A percentile compares a stretch with the other conserved stretches of the same genome.
These are phyloP conservation scores for Aphelinus certus DNA, from an alignment of 1,140 invertebrate species.

Conservation along the genomic window DNA sequence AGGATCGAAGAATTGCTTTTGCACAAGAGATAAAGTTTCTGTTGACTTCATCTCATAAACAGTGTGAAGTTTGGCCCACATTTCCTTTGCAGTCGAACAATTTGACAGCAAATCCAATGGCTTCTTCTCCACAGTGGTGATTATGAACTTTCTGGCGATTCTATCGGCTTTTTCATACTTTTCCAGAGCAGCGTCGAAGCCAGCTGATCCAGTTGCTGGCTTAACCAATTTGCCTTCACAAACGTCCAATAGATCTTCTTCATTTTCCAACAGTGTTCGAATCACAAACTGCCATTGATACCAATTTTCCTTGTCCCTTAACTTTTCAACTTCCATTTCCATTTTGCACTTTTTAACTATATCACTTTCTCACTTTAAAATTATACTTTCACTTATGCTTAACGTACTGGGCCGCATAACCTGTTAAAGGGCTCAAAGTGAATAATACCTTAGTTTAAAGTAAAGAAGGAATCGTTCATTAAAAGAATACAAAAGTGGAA, in stretches of 20 bases:
- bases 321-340: conserved; percentile 26
- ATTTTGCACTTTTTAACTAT: too few relatives aligned
- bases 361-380: too few relatives aligned
- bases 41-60: conserved; percentile 46
- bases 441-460: too few relatives aligned
- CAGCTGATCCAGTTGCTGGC: not conserved
- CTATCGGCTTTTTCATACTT: conserved; percentile 35
- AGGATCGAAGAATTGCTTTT: conserved; percentile 45
- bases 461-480: too few relatives aligned
- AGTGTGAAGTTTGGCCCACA: conserved; percentile 47
- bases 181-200: not conserved
- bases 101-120: conserved; percentile 45
- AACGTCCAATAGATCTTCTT: conserved; percentile 19
- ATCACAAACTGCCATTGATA: conserved; percentile 26
- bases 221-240: conserved; percentile 25
- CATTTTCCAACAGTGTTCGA: conserved; percentile 11
- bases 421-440: too few relatives aligned
- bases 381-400: too few relatives aligned
- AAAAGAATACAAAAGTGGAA: too few relatives aligned
- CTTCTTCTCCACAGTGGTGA: conserved; percentile 43
- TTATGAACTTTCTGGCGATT: conserved; percentile 43
- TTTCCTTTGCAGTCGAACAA: conserved; percentile 45
- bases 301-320: conserved; percentile 28
- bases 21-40: conserved; percentile 34
- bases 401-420: too few relatives aligned